Base-by-base conservation (phyloP, 2,113 vertebrate genomes). In the Macquaria ambigua region DNA sequence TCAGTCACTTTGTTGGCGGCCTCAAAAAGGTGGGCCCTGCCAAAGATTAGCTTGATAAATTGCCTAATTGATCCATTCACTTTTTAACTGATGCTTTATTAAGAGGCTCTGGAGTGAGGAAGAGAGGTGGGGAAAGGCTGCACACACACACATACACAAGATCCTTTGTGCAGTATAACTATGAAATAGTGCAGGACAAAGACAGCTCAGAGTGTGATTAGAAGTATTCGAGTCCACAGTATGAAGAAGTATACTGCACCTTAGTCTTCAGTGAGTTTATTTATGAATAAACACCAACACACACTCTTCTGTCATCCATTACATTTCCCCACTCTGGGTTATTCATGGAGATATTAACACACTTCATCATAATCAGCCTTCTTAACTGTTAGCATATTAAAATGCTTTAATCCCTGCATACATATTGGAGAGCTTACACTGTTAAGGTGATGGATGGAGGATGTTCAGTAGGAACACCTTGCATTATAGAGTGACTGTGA, bases 41-140 rank as follows among this genome's bases (percentile, higher is more conserved):
- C 94, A 94, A 88, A 90, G 91, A 93, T 94, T 93, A 94, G 93
- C 83, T 66, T 83, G 87, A 95, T 91, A 95, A 94, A 95, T 94
- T 93, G 91, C 84, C 91, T 96, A 96, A 96, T 95, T 96, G 95
- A 96, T 95, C 94, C 90, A 93, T 95, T 95, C 91, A 92, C 90
- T 92, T 92, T 94, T 94, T 91, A 94, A 94, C 90, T 90, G 90
- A 91, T 83, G 81, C 90, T 92, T 94, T 93, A 95, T 94, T 92
- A 93, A 94, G 90, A 92, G 81, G 84, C 77, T 84, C 73, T 82
- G 85, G 83, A 81, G 83, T 56, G 90, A 88, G 82, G 69, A 43
- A 21, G 77, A 83, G 79, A 80, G 87, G 53, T 41, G 74, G 85
- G 78, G 48, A 73, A 31, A 74, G 53, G 72, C 74, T 48, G 39